A percentile compares a stretch with the other conserved stretches of the same genome.
phyloP scores from a whole-genome alignment of 2,888 invertebrate species.

The Tineola bisselliella region DNA sequence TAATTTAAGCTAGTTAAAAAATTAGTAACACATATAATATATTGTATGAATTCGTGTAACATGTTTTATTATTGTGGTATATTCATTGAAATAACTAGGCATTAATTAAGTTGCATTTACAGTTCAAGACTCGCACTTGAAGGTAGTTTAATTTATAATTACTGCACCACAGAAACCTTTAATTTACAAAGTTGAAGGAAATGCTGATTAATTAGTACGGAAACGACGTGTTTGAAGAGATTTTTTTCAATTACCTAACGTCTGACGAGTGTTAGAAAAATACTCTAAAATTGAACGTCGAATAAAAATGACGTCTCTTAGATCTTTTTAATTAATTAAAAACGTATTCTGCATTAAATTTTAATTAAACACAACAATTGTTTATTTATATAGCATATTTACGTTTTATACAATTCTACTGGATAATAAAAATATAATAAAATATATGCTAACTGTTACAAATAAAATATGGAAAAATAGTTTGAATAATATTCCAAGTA shows the following conservation, averaged over 20 bases:
- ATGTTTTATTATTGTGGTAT: no score
- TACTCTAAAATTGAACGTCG: not conserved
- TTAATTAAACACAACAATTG: no score
- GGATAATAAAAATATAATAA: no score
- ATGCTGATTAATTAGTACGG: constrained; percentile 14
- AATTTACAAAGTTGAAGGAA: constrained; percentile 14
- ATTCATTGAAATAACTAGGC: not conserved
- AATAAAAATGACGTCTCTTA: not conserved
- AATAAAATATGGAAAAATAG: no score
- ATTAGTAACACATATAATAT: no score
- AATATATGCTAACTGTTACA: no score
- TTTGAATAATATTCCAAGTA: no score
- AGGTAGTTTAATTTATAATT: constrained; percentile 13
- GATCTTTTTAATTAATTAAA: not conserved
- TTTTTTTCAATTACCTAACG: constrained; percentile 13
- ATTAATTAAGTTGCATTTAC: constrained; percentile 11
- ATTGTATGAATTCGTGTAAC: no score
- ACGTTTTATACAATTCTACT: no score
- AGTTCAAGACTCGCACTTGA: constrained; percentile 6
- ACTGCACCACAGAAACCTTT: constrained; percentile 13
- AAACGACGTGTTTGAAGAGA: constrained; percentile 9
- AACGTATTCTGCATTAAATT: not conserved
- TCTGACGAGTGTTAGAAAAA: constrained; percentile 5
- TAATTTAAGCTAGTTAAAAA: no score
- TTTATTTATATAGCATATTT: no score